These are phyloP conservation scores for Lasioglossum malachurum DNA, from an alignment of 2,888 invertebrate genomes.

Conservation along the genomic window DNA sequence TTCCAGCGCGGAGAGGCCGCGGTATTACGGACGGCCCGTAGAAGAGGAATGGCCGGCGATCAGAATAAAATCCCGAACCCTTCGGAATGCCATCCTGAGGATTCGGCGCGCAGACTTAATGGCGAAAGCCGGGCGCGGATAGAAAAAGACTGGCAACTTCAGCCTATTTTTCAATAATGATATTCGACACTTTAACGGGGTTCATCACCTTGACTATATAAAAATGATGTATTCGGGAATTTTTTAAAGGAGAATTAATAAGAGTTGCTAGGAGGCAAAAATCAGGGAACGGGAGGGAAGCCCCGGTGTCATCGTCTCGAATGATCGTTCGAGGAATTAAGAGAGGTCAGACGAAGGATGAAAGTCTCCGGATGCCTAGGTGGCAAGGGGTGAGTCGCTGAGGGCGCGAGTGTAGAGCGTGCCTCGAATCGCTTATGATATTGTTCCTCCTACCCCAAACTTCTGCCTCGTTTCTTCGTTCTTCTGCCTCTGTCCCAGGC, in stretches of 20 bases:
- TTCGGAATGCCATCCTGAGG: constrained; percentile 30
- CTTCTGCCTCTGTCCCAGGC: background rate
- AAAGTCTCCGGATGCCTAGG: constrained; percentile 48
- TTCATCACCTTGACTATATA: too few species aligned
- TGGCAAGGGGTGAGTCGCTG: constrained; percentile 60
- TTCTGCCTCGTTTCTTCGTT: constrained; percentile 38
- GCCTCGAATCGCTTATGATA: constrained; percentile 79
- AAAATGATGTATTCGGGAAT: background rate
- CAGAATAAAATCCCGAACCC: constrained; percentile 58
- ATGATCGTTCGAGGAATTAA: constrained; percentile 63
- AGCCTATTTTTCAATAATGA: background rate
- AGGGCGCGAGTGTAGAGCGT: constrained; percentile 69
- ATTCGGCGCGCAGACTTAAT: constrained; percentile 23
- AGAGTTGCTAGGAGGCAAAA: background rate
- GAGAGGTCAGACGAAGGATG: constrained; percentile 59
- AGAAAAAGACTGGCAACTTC: background rate
- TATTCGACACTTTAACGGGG: background rate
- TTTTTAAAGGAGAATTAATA: background rate
- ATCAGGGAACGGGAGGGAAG: background rate
- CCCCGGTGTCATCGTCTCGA: constrained; percentile 38
- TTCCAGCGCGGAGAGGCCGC: constrained; percentile 39
- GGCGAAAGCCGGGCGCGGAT: background rate
- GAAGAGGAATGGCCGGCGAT: constrained; percentile 49
- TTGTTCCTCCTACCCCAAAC: constrained; percentile 64
- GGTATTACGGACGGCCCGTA: constrained; percentile 54